These are phyloP conservation scores for Cosmia pyralina DNA, from an alignment of 2,888 invertebrate species.

Conservation along the genomic window DNA sequence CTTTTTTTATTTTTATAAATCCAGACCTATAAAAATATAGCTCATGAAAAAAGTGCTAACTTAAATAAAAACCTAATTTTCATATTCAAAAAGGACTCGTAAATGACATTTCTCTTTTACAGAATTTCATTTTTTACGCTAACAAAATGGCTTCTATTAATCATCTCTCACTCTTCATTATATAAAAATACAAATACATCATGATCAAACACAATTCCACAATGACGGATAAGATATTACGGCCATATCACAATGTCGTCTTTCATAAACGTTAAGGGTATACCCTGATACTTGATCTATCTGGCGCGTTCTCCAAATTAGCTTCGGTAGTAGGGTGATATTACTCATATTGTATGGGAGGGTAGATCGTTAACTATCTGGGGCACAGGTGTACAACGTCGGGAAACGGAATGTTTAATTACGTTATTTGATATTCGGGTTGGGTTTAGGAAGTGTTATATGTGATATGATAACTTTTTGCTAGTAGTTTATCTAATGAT, in stretches of 20 bases:
- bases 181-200: conserved; percentile 34
- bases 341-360: conserved; percentile 53
- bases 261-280: conserved; percentile 53
- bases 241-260: conserved; percentile 40
- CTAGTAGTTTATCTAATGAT: conserved; percentile 21
- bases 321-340: conserved; percentile 46
- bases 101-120: background rate
- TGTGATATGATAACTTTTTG: conserved; percentile 13
- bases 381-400: conserved; percentile 56
- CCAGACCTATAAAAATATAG: background rate
- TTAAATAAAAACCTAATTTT: background rate
- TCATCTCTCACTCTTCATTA: conserved; percentile 20
- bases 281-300: conserved; percentile 57
- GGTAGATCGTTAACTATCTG: conserved; percentile 56
- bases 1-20: background rate
- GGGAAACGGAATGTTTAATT: conserved; percentile 50
- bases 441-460: conserved; percentile 2
- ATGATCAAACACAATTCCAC: conserved; percentile 42
- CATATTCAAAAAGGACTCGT: background rate
- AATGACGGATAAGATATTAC: conserved; percentile 54
- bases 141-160: background rate
- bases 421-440: conserved; percentile 39
- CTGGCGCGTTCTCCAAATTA: conserved; percentile 54
- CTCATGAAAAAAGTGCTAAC: background rate
- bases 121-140: background rate